phyloP scores from a whole-genome alignment of 1,140 invertebrate genomes.

The Euura lappo region DNA sequence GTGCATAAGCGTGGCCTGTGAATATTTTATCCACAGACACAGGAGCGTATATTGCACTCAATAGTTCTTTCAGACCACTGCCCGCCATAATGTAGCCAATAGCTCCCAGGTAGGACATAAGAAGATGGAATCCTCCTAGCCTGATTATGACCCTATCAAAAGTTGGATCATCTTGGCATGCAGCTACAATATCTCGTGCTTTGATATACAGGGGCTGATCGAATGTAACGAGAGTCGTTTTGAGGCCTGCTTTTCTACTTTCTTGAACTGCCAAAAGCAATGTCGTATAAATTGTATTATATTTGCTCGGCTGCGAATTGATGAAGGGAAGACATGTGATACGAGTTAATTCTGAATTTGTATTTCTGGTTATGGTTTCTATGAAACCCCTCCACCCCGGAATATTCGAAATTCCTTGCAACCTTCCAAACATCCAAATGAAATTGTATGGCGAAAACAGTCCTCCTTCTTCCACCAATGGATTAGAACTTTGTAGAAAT shows the following conservation, averaged over 20 bases:
- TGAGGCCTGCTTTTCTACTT: constrained; percentile 37
- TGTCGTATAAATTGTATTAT: constrained; percentile 40
- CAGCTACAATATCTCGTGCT: constrained; percentile 26
- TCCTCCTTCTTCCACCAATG: neutral
- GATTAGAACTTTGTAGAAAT: constrained; percentile 13
- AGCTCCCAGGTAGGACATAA: neutral
- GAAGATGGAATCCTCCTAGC: neutral
- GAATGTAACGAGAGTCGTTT: constrained; percentile 42
- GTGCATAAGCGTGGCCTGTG: constrained; percentile 43
- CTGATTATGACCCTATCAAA: constrained; percentile 40
- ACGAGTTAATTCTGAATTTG: neutral
- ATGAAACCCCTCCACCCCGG: constrained; percentile 35
- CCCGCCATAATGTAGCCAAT: neutral
- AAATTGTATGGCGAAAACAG: constrained; percentile 16
- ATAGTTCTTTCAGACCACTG: neutral
- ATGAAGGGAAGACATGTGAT: constrained; percentile 19
- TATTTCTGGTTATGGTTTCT: constrained; percentile 16
- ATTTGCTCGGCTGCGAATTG: constrained; percentile 22
- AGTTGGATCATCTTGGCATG: constrained; percentile 32
- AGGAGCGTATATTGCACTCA: constrained; percentile 29
- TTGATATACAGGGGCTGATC: constrained; percentile 30
- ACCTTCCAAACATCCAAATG: constrained; percentile 39
- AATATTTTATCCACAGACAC: constrained; percentile 45
- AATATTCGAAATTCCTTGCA: constrained; percentile 25
- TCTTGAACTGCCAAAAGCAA: constrained; percentile 35